These are phyloP conservation scores for Australoheros scitulus DNA, from an alignment of 2,113 vertebrate genomes.

Conservation along the genomic window DNA sequence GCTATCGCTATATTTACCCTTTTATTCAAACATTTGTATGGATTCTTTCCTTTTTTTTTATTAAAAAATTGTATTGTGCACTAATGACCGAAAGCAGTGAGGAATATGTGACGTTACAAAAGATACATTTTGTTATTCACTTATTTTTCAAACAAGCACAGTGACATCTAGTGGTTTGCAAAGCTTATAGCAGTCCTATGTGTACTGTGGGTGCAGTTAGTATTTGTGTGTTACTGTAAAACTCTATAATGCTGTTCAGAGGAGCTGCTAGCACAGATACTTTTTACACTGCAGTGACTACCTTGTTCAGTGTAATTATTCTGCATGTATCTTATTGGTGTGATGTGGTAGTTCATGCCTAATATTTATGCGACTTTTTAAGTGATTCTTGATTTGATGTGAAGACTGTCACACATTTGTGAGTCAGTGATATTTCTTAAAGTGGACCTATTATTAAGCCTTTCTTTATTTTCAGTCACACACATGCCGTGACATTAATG, in stretches of 20 bases:
- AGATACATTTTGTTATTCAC: not conserved
- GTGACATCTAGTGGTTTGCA: conserved; percentile 27
- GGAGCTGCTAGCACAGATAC: not conserved
- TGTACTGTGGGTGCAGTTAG: not conserved
- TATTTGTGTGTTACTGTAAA: no score
- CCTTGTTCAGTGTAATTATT: not conserved
- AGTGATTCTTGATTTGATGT: not conserved
- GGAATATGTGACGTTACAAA: not conserved
- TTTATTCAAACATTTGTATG: not conserved
- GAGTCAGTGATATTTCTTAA: not conserved
- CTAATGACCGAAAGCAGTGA: not conserved
- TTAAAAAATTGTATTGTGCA: not conserved
- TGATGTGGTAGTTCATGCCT: not conserved
- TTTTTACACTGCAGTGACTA: not conserved
- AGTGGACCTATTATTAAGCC: not conserved
- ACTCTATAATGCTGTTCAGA: not conserved
- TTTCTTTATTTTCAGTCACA: not conserved
- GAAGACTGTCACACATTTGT: not conserved
- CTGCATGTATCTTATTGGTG: not conserved
- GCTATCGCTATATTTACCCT: not conserved
- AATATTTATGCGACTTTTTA: not conserved
- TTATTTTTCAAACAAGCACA: conserved; percentile 6
- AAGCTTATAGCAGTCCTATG: not conserved
- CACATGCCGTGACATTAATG: not conserved
- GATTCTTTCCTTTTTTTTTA: not conserved